Evolutionary conservation across 2,888 invertebrate genomes (phyloP).

Genomic region (Netelia virgata): DNA sequence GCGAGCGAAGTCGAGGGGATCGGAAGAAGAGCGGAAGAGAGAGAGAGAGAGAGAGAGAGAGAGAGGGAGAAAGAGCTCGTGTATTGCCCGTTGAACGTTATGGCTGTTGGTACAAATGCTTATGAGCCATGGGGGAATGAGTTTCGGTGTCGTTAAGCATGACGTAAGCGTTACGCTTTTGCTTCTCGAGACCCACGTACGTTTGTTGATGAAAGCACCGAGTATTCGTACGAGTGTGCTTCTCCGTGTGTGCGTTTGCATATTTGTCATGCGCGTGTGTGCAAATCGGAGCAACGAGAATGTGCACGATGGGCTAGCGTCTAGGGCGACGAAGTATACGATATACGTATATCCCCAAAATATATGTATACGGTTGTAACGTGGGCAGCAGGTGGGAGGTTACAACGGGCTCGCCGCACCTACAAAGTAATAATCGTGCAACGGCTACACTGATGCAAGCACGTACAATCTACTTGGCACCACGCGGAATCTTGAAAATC

Average conservation of each 20-base stretch:
- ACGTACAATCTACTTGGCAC: not conserved
- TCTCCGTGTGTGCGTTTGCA: not conserved
- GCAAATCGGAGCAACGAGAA: slow-evolving; percentile 1
- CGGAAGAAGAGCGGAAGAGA: too few relatives aligned
- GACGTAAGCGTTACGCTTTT: slow-evolving; percentile 66
- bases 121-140: slow-evolving; percentile 59
- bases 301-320: slow-evolving; percentile 31
- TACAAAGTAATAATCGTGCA: slow-evolving; percentile 9
- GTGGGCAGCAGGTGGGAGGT: not conserved
- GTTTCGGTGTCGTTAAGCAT: slow-evolving; percentile 69
- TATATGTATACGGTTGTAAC: slow-evolving; percentile 14
- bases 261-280: not conserved
- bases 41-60: not conserved
- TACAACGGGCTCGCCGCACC: slow-evolving; percentile 17
- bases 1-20: too few relatives aligned
- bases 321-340: slow-evolving; percentile 33
- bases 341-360: not conserved
- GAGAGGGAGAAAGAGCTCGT: not conserved
- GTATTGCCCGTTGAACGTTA: slow-evolving; percentile 47
- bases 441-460: not conserved
- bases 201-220: slow-evolving; percentile 49
- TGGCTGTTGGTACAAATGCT: slow-evolving; percentile 57
- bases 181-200: slow-evolving; percentile 40
- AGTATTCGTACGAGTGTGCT: slow-evolving; percentile 10
- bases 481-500: not conserved